A percentile compares a stretch with the other conserved stretches of the same genome.
Evolutionary conservation across 2,888 invertebrate species (phyloP).

Genomic region (Euzetes globulus): DNA sequence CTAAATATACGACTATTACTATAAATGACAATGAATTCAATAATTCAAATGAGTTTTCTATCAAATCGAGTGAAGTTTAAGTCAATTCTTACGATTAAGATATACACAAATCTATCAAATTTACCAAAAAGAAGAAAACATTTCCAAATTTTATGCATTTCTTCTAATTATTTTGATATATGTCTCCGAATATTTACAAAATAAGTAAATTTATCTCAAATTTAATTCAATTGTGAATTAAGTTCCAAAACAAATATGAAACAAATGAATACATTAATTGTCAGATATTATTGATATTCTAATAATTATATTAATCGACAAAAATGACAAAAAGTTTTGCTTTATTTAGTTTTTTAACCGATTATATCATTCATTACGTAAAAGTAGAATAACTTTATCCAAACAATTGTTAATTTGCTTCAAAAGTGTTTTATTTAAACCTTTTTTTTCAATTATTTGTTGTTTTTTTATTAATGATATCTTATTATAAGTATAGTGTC

Average conservation of each 20-base stretch:
- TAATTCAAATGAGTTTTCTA: neutral
- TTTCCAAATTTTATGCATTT: neutral
- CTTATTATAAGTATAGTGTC: too few relatives aligned
- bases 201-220: neutral
- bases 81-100: neutral
- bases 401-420: too few relatives aligned
- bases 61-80: slow-evolving; percentile 17
- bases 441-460: too few relatives aligned
- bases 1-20: neutral
- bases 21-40: neutral
- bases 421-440: too few relatives aligned
- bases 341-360: too few relatives aligned
- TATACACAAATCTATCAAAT: neutral
- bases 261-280: neutral
- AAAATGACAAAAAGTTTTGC: too few relatives aligned
- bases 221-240: neutral
- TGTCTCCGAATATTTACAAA: too few relatives aligned
- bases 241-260: neutral
- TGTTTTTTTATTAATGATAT: too few relatives aligned
- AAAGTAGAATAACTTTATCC: too few relatives aligned
- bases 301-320: neutral
- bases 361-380: too few relatives aligned
- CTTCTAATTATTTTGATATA: neutral
- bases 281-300: neutral
- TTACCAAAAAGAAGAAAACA: too few relatives aligned